phyloP scores from a whole-genome alignment of 2,888 invertebrate species.

The Neoaliturus tenellus region DNA sequence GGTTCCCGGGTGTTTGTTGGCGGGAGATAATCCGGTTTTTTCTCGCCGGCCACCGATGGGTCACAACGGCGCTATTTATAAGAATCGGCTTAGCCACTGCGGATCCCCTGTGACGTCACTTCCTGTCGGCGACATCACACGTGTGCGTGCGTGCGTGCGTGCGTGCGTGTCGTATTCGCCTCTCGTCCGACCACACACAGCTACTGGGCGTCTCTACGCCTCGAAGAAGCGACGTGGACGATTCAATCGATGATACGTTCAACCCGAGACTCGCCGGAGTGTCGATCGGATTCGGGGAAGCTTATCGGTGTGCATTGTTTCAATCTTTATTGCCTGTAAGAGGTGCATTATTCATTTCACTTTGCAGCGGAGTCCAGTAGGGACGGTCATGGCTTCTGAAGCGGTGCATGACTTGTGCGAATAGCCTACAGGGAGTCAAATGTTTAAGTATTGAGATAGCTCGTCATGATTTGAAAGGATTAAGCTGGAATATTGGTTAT shows the following conservation, averaged over 20 bases:
- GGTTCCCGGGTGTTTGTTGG: not conserved
- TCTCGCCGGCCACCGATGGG: not conserved
- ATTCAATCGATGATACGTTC: not conserved
- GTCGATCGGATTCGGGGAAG: not conserved
- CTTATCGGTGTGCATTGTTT: not conserved
- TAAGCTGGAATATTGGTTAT: too few species aligned
- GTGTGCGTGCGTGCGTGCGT: not conserved
- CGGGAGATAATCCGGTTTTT: not conserved
- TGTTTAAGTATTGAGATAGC: too few species aligned
- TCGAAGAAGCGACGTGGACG: not conserved
- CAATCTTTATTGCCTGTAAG: not conserved
- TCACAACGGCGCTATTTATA: constrained; percentile 45
- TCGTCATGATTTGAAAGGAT: too few species aligned
- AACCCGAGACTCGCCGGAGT: not conserved
- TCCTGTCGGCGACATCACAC: constrained; percentile 44
- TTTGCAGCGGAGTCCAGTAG: not conserved
- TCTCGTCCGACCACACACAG: constrained; percentile 19
- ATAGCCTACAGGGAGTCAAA: too few species aligned
- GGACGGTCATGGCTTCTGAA: not conserved
- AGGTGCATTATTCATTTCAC: not conserved
- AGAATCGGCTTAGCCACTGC: constrained; percentile 16
- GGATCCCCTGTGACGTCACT: constrained; percentile 31
- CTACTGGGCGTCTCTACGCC: not conserved
- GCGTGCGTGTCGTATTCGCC: constrained; percentile 19
- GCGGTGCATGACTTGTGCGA: too few species aligned